phyloP scores from a whole-genome alignment of 2,888 invertebrate species.

The Diabrotica balteata region DNA sequence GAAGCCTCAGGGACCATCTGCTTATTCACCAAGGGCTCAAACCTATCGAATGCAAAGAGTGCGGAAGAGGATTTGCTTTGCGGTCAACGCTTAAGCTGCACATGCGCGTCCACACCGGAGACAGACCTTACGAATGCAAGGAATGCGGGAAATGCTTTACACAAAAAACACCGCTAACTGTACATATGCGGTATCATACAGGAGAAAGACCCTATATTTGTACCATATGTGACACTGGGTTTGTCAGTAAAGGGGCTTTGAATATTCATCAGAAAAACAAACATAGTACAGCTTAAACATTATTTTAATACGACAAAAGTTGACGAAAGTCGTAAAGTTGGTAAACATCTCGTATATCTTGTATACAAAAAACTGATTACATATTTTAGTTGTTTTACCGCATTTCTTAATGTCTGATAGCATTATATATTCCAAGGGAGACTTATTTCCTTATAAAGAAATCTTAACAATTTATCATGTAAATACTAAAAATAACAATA shows the following conservation, averaged over 20 bases:
- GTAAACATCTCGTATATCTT: too few species aligned
- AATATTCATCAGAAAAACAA: constrained; percentile 46
- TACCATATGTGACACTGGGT: constrained; percentile 46
- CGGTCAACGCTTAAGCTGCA: constrained; percentile 57
- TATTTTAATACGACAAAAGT: too few species aligned
- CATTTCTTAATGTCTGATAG: too few species aligned
- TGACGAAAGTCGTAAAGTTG: too few species aligned
- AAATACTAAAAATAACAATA: too few species aligned
- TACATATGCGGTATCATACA: constrained; percentile 51
- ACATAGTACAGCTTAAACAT: constrained; percentile 36
- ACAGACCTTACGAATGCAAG: constrained; percentile 52
- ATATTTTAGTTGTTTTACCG: too few species aligned
- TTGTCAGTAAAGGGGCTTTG: constrained; percentile 51
- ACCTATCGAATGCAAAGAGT: constrained; percentile 54
- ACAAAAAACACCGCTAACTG: constrained; percentile 49
- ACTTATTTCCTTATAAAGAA: too few species aligned
- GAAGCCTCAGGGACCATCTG: constrained; percentile 53
- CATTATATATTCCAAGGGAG: too few species aligned
- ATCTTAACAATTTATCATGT: too few species aligned
- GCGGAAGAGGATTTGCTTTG: constrained; percentile 56
- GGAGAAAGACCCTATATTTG: constrained; percentile 52
- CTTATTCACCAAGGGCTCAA: constrained; percentile 56
- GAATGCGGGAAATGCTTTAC: constrained; percentile 53
- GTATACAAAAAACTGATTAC: too few species aligned
- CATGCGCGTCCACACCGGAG: constrained; percentile 56